phyloP scores from a whole-genome alignment of 2,888 invertebrate genomes.

The Drosophila tripunctata region DNA sequence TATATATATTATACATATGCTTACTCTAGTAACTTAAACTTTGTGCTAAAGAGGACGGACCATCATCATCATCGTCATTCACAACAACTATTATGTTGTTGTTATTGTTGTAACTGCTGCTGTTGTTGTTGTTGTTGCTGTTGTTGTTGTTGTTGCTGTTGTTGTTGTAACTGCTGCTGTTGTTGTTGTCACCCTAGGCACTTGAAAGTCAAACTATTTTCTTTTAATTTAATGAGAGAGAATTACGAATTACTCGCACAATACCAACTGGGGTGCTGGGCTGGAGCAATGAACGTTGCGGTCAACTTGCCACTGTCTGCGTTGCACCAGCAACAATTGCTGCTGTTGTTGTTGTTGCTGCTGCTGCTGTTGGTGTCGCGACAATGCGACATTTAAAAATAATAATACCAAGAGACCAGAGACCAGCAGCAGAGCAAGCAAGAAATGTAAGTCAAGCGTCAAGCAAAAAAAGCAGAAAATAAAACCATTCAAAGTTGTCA shows the following conservation, averaged over 20 bases:
- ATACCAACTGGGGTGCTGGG: conserved; percentile 16
- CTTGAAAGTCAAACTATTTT: conserved; percentile 69
- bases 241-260: conserved; percentile 65
- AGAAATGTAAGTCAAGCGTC: conserved; percentile 78
- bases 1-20: not conserved
- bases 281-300: conserved; percentile 76
- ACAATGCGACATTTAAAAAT: conserved; percentile 73
- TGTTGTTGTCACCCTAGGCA: conserved; percentile 41
- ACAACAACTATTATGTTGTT: conserved; percentile 15
- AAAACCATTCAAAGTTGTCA: not conserved
- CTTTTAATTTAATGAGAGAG: conserved; percentile 75
- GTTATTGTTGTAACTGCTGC: conserved; percentile 2
- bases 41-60: not conserved
- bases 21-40: not conserved
- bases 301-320: conserved; percentile 68
- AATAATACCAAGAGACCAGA: conserved; percentile 54
- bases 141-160: conserved; percentile 5
- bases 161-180: conserved; percentile 4
- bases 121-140: conserved; percentile 9
- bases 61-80: not conserved
- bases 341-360: conserved; percentile 10
- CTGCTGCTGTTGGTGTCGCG: conserved; percentile 49
- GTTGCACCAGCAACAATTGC: conserved; percentile 21
- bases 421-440: no score
- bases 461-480: conserved; percentile 28